Conservation (phyloP, 2,113 vertebrate species). For the Tragelaphus strepsiceros region DNA sequence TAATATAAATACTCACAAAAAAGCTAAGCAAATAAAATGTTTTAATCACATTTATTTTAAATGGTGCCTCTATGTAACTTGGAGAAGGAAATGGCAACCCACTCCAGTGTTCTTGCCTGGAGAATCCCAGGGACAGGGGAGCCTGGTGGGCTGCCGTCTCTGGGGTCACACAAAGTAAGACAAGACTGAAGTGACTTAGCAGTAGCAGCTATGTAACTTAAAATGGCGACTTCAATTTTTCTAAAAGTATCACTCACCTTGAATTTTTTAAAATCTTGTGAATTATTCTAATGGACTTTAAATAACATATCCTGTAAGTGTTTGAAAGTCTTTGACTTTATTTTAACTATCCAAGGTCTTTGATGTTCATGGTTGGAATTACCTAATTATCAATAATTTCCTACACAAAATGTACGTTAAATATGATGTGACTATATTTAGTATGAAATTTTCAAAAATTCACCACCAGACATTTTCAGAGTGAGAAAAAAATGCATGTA, state of each 20-base stretch:
- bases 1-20: background rate
- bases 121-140: too few species aligned
- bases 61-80: background rate
- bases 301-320: background rate
- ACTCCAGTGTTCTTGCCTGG: too few species aligned
- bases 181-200: too few species aligned
- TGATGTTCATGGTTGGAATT: background rate
- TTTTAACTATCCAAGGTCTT: background rate
- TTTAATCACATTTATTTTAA: constrained; percentile 37
- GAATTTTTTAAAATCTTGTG: background rate
- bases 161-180: too few species aligned
- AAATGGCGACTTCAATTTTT: background rate
- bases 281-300: background rate
- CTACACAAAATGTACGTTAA: background rate
- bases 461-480: background rate
- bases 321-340: background rate
- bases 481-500: background rate
- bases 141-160: too few species aligned
- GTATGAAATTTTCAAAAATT: background rate
- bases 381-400: background rate
- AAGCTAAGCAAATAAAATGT: constrained; percentile 35
- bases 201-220: background rate
- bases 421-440: background rate
- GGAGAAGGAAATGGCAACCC: too few species aligned
- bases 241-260: background rate